Percentiles rank a stretch among this genome's conserved stretches.
These are phyloP conservation scores for Calameuta pallipes DNA, from an alignment of 2,888 invertebrate species.

Conservation along the genomic window DNA sequence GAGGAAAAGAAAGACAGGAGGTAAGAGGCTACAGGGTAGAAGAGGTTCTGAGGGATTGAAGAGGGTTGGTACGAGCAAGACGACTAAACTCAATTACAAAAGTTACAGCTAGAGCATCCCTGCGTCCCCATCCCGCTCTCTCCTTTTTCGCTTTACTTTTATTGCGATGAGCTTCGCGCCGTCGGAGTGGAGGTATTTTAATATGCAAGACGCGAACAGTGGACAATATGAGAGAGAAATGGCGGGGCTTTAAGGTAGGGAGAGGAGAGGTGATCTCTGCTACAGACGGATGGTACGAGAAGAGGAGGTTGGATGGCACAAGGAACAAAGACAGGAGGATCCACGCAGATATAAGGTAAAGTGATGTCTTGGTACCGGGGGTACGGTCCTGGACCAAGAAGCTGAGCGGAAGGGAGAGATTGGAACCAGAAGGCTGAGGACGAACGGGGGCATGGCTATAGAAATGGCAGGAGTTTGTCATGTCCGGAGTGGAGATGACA, in stretches of 20 bases:
- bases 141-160: conserved; percentile 33
- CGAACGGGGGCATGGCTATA: conserved; percentile 10
- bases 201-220: conserved; percentile 40
- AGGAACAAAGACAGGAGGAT: conserved; percentile 6
- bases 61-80: conserved; percentile 40
- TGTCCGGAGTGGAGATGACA: conserved; percentile 60
- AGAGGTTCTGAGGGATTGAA: conserved; percentile 16
- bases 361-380: neutral
- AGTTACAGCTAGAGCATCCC: conserved; percentile 47
- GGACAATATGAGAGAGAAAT: conserved; percentile 36
- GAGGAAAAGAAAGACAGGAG: conserved; percentile 17
- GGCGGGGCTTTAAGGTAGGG: neutral
- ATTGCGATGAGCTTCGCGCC: conserved; percentile 26
- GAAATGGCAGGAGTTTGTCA: conserved; percentile 54
- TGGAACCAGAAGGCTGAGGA: conserved; percentile 1
- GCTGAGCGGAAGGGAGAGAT: neutral
- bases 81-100: conserved; percentile 63
- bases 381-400: neutral
- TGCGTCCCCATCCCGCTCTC: conserved; percentile 5
- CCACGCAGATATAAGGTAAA: neutral
- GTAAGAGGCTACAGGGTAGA: conserved; percentile 15
- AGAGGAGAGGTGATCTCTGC: conserved; percentile 20
- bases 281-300: conserved; percentile 1
- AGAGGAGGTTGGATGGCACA: conserved; percentile 18
- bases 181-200: conserved; percentile 29